Conservation (phyloP, 2,888 invertebrate species). For the Ophion slaviceki region DNA sequence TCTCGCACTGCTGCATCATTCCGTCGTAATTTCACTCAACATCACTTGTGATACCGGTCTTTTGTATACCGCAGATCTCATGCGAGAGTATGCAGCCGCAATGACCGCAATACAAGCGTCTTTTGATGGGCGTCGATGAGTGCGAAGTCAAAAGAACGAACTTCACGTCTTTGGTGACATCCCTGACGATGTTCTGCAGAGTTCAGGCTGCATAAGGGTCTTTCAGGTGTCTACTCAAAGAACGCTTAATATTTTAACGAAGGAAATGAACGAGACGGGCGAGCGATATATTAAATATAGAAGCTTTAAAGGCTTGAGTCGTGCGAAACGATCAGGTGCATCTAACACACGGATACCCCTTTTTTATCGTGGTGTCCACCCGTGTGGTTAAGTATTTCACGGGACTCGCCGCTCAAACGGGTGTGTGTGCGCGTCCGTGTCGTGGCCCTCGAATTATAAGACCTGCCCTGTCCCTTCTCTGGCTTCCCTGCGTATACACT, state of each 20-base stretch:
- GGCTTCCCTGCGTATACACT: background rate
- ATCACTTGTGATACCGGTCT: background rate
- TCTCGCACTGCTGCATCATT: too few relatives aligned
- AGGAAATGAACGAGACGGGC: constrained; percentile 63
- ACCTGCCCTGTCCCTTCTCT: constrained; percentile 32
- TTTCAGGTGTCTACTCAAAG: constrained; percentile 61
- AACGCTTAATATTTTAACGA: constrained; percentile 76
- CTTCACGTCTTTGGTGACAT: constrained; percentile 53
- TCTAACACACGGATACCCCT: constrained; percentile 27
- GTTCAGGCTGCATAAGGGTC: constrained; percentile 43
- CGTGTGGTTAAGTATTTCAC: constrained; percentile 48
- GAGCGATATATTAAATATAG: constrained; percentile 74
- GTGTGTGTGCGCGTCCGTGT: constrained; percentile 34
- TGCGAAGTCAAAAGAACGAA: constrained; percentile 15
- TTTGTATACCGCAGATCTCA: background rate
- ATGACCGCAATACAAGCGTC: constrained; percentile 16
- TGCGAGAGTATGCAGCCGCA: background rate
- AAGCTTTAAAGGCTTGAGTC: constrained; percentile 76
- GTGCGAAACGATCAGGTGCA: constrained; percentile 81
- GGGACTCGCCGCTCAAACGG: constrained; percentile 54
- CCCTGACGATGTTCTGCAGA: constrained; percentile 20
- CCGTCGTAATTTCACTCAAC: background rate
- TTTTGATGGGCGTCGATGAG: constrained; percentile 54
- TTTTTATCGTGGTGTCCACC: constrained; percentile 16
- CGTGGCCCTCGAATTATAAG: constrained; percentile 52